Conservation (phyloP, 2,888 invertebrate species). For the Drosophila recens region DNA sequence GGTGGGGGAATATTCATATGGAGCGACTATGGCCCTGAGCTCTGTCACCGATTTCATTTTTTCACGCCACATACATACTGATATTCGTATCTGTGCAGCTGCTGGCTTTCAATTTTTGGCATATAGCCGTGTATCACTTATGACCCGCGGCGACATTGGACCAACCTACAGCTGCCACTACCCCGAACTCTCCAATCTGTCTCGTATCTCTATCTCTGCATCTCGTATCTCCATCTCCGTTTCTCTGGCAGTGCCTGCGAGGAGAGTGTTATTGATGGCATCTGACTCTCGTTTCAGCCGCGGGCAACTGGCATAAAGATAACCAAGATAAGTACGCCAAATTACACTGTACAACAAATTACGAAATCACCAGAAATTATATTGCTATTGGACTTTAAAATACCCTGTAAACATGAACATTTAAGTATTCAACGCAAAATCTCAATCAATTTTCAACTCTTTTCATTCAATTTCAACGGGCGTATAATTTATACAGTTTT, state of each 20-base stretch:
- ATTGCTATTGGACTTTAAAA: neutral
- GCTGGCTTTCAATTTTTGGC: slow-evolving; percentile 75
- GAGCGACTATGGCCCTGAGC: slow-evolving; percentile 5
- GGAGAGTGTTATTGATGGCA: slow-evolving; percentile 61
- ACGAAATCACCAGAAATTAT: slow-evolving; percentile 10
- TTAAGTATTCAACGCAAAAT: neutral
- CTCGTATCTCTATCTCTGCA: slow-evolving; percentile 1
- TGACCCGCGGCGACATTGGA: slow-evolving; percentile 50
- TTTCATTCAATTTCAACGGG: neutral
- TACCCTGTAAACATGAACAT: slow-evolving; percentile 8
- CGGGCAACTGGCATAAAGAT: slow-evolving; percentile 43
- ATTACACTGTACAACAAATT: slow-evolving; percentile 39
- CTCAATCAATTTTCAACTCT: neutral
- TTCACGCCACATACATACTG: slow-evolving; percentile 26
- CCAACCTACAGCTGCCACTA: slow-evolving; percentile 18
- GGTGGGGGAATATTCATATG: slow-evolving; percentile 24
- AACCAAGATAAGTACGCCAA: slow-evolving; percentile 40
- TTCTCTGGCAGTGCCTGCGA: slow-evolving; percentile 45
- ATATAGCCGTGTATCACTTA: slow-evolving; percentile 72
- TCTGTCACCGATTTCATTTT: slow-evolving; percentile 44
- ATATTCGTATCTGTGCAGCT: slow-evolving; percentile 47
- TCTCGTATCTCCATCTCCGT: slow-evolving; percentile 24
- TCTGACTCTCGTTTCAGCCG: slow-evolving; percentile 38
- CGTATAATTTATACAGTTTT: neutral
- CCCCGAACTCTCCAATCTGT: neutral